These are phyloP conservation scores for Furnarius figulus DNA, from an alignment of 2,113 vertebrate genomes.

Conservation along the genomic window DNA sequence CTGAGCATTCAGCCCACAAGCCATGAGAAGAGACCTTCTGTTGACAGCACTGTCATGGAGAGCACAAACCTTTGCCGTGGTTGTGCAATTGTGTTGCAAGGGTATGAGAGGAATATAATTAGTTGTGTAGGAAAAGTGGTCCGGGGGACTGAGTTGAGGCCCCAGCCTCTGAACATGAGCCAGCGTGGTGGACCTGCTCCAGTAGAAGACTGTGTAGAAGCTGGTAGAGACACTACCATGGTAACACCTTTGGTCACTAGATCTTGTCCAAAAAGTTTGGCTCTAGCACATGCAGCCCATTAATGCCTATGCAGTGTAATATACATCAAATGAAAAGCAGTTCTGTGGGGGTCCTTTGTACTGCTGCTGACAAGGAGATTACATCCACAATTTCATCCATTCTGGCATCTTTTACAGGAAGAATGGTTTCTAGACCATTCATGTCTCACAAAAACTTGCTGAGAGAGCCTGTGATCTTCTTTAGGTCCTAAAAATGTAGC, in stretches of 20 bases:
- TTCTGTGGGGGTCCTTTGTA: not conserved
- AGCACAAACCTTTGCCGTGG: not conserved
- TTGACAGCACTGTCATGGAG: not conserved
- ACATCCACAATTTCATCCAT: not conserved
- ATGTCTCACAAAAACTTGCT: not conserved
- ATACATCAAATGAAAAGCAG: not conserved
- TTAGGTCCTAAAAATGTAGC: not conserved
- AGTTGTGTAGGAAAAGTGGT: not conserved
- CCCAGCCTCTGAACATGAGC: not conserved
- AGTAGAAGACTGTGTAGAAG: not conserved
- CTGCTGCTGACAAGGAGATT: not conserved
- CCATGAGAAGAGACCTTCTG: not conserved
- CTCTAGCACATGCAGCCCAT: not conserved
- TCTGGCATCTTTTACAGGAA: not conserved
- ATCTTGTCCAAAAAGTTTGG: not conserved
- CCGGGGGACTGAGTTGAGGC: not conserved
- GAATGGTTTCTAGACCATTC: not conserved
- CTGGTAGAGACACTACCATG: not conserved
- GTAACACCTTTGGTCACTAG: not conserved
- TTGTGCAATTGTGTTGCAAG: not conserved
- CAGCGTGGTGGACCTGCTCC: not conserved
- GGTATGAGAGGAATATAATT: not conserved
- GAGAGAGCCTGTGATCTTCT: not conserved
- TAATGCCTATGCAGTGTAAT: not conserved
- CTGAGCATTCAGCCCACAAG: not conserved